phyloP scores from a whole-genome alignment of 1,140 invertebrate genomes.

The Bactericera cockerelli region DNA sequence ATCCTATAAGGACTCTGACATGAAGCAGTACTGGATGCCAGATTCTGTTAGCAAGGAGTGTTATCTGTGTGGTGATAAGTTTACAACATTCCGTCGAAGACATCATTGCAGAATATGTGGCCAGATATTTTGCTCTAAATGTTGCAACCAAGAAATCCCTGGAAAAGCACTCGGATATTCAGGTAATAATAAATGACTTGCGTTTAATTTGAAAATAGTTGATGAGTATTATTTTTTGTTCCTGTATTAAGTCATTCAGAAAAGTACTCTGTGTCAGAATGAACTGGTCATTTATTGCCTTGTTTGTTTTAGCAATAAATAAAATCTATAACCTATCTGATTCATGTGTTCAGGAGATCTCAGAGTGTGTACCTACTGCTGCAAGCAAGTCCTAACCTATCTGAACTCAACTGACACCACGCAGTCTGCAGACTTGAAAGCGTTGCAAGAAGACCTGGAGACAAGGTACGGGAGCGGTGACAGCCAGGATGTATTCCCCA shows the following conservation, averaged over 20 bases:
- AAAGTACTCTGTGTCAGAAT: no score
- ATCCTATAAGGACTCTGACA: conserved; percentile 69
- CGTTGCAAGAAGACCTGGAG: conserved; percentile 67
- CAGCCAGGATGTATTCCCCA: conserved; percentile 26
- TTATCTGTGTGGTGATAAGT: conserved; percentile 89
- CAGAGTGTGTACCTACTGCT: conserved; percentile 85
- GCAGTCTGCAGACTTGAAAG: conserved; percentile 58
- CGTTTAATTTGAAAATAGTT: no score
- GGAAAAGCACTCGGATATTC: conserved; percentile 75
- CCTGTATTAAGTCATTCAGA: no score
- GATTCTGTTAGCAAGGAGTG: conserved; percentile 91
- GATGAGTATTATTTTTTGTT: no score
- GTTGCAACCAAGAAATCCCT: conserved; percentile 88
- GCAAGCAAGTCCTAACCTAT: conserved; percentile 77
- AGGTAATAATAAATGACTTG: no score
- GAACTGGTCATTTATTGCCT: no score
- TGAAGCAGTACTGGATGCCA: conserved; percentile 96
- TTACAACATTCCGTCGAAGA: conserved; percentile 78
- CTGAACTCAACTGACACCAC: conserved; percentile 61
- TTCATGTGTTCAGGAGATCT: conserved; percentile 76
- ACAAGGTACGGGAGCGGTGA: conserved; percentile 41
- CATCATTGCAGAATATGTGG: conserved; percentile 94
- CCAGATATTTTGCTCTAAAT: conserved; percentile 95
- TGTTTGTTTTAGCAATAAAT: no score
- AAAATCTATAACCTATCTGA: no score